Evolutionary conservation across 2,888 invertebrate species (phyloP), one percentile per base, ranked within the genome.

Genomic region (Syritta pipiens): DNA sequence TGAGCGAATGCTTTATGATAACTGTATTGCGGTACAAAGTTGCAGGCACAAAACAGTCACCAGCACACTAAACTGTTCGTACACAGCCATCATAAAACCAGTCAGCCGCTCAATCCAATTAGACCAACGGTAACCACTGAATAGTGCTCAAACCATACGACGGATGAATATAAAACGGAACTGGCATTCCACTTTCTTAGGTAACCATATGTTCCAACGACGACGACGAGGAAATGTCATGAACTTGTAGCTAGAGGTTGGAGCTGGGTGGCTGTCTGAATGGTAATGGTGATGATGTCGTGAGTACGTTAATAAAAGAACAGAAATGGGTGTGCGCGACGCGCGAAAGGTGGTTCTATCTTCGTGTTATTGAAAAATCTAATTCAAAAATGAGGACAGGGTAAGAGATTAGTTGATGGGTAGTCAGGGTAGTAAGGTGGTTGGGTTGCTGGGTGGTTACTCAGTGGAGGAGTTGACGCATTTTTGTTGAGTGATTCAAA

Each of bases 51-150:
- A 42, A 46, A 19, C 44, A 30, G n/a, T n/a, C n/a, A 17, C 19
- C 32, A 28, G 7, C 12, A 46, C n/a, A 17, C 26, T 44, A n/a
- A 48, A 40, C 30, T 20, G 1, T 9, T 14, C 9, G 37, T 24
- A 17, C 17, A 22, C 32, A 53, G 24, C 20, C 53, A 71, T 62
- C 69, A 74, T 51, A 68, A 62, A 59, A 65, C 26, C 46, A 60
- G 37, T n/a, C n/a, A n/a, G n/a, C n/a, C 65, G 46, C 37, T 32
- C 26, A 74, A 79, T 74, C 79, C 79, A 79, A 79, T 79, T 79
- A 79, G 55, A 63, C 44, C n/a, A n/a, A n/a, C 12, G 26, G 19
- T 26, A 48, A 55, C 35, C 51, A 28, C 24, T 40, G 48, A 44
- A 26, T 14, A 60, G 53, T 30, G 49, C 5, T 7, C 4, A 46